A percentile compares a stretch with the other conserved stretches of the same genome.
Conservation (phyloP, 2,113 vertebrate genomes). For the Nerophis lumbriciformis region DNA sequence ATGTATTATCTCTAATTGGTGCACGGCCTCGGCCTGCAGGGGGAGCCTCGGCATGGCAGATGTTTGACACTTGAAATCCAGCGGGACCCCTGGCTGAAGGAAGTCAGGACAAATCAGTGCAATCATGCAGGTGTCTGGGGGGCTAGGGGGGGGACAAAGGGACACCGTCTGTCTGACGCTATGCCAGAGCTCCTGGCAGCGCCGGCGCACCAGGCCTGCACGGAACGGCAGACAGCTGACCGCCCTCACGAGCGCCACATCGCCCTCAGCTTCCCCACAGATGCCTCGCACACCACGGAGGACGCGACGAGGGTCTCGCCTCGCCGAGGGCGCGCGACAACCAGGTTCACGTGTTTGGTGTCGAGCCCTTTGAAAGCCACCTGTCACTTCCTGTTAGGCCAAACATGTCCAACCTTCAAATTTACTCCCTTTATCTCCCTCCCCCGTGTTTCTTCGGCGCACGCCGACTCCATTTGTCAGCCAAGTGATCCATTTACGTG, state of each 20-base stretch:
- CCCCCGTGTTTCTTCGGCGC: conserved; percentile 21
- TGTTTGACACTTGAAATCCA: conserved; percentile 67
- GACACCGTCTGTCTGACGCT: conserved; percentile 43
- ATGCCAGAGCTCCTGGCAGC: conserved; percentile 43
- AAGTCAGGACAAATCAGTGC: conserved; percentile 68
- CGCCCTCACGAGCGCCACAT: conserved; percentile 54
- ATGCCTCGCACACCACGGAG: conserved; percentile 38
- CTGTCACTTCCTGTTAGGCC: conserved; percentile 67
- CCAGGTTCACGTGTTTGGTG: conserved; percentile 53
- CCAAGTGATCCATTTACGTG: conserved; percentile 68
- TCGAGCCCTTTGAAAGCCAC: conserved; percentile 59
- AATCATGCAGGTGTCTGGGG: conserved; percentile 65
- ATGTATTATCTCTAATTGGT: conserved; percentile 13
- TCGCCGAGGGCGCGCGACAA: conserved; percentile 37
- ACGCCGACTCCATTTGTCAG: conserved; percentile 61
- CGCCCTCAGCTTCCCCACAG: conserved; percentile 67
- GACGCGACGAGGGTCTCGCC: conserved; percentile 42
- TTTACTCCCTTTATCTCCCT: conserved; percentile 46
- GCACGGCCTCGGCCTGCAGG: conserved; percentile 28
- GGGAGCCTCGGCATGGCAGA: conserved; percentile 59
- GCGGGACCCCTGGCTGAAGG: conserved; percentile 53
- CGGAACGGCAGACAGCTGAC: conserved; percentile 62
- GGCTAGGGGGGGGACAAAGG: conserved; percentile 62
- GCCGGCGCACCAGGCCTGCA: conserved; percentile 49
- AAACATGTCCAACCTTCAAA: conserved; percentile 60